Conservation (phyloP, 2,888 invertebrate species). For the Steinernema carpocapsae region DNA sequence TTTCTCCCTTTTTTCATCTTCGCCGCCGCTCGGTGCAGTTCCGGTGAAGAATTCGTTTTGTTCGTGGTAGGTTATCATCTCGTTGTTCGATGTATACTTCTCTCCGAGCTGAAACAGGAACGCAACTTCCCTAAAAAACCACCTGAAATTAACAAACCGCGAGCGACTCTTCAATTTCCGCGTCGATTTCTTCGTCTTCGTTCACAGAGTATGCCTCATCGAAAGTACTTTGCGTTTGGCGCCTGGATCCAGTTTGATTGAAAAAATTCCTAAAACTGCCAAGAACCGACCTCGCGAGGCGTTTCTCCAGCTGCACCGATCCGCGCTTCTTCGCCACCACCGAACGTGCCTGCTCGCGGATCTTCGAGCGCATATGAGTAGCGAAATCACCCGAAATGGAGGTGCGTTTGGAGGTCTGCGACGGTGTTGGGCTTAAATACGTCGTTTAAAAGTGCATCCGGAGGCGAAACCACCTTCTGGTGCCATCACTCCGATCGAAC, state of each 20-base stretch:
- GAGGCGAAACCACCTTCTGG: neutral
- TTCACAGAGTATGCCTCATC: neutral
- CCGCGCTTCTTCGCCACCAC: slow-evolving; percentile 59
- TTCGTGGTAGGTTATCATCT: neutral
- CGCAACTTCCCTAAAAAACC: neutral
- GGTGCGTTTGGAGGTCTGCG: slow-evolving; percentile 42
- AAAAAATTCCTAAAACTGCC: no score
- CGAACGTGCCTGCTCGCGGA: slow-evolving; percentile 47
- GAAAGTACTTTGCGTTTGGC: neutral
- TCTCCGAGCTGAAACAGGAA: slow-evolving; percentile 4
- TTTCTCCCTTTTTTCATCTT: neutral
- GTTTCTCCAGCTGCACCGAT: slow-evolving; percentile 54
- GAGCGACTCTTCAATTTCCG: neutral
- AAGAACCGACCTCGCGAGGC: slow-evolving; percentile 37
- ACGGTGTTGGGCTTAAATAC: slow-evolving; percentile 32
- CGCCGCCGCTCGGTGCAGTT: neutral
- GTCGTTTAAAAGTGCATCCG: neutral
- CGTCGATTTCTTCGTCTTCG: slow-evolving; percentile 14
- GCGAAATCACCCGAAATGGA: slow-evolving; percentile 45
- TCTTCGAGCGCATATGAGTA: slow-evolving; percentile 43
- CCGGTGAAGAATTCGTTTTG: neutral
- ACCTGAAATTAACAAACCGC: neutral
- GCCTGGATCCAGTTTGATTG: neutral
- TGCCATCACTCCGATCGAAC: neutral
- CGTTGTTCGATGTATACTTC: slow-evolving; percentile 7